Conservation (phyloP, 2,113 vertebrate species). For the Planiliza haematocheilus region DNA sequence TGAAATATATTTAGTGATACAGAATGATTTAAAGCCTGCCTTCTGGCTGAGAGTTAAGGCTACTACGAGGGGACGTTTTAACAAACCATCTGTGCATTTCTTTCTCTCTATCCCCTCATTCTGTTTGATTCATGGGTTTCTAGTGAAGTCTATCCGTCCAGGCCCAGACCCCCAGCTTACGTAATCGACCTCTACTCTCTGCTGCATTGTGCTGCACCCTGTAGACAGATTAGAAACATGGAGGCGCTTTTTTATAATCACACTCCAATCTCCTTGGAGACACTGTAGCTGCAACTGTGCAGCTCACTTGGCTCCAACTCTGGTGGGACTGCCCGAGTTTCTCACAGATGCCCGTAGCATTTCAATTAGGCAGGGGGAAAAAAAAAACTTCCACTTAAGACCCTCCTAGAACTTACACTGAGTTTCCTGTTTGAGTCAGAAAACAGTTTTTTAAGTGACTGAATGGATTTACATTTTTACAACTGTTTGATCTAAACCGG, state of each 20-base stretch:
- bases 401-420: constrained; percentile 8
- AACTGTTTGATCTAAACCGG: not conserved
- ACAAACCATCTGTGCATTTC: constrained; percentile 34
- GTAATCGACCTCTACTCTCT: constrained; percentile 35
- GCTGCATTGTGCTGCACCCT: constrained; percentile 62
- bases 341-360: constrained; percentile 73
- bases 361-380: constrained; percentile 74
- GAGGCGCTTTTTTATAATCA: constrained; percentile 43
- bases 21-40: constrained; percentile 56
- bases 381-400: constrained; percentile 49
- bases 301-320: constrained; percentile 57
- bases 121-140: constrained; percentile 25
- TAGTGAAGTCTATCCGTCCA: constrained; percentile 23
- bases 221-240: constrained; percentile 33
- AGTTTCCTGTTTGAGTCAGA: constrained; percentile 15
- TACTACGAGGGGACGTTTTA: constrained; percentile 23
- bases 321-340: constrained; percentile 54
- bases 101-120: not conserved
- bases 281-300: constrained; percentile 56
- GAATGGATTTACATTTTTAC: not conserved
- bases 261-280: constrained; percentile 72
- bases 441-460: not conserved
- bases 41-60: constrained; percentile 40
- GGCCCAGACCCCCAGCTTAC: constrained; percentile 41
- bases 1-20: constrained; percentile 36